Evolutionary conservation across 2,888 invertebrate species (phyloP), one percentile per base, ranked within the genome.

Genomic region (Leptopilina myrica): DNA sequence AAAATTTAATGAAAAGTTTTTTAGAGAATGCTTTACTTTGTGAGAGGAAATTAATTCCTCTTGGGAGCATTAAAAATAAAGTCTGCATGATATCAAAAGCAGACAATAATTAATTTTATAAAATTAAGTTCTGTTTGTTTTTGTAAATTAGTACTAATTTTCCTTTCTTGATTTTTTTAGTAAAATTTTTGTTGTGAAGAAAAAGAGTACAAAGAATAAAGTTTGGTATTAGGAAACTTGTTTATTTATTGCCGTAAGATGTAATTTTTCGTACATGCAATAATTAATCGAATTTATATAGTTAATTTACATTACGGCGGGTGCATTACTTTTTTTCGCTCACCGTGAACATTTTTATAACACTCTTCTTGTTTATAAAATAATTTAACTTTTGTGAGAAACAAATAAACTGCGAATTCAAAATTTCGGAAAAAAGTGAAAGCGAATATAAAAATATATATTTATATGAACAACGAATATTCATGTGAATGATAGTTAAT

Each of bases 211-310:
- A 84, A 87, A 84, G 86, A 84, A 84, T 85, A 85, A 85, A 84
- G 83, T 83, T 85, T 85, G 83, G 83, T 88, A 86, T 84, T 89
- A 88, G 88, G 89, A 90, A 89, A 89, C 82, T 85, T 89, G 88
- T 85, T 84, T 82, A 84, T 90, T 90, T 90, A 90, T 90, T 90
- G 86, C 86, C 84, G 82, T 86, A 85, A 85, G 85, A 87, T 86
- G 84, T 40, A 73, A 12, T 73, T 73, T 85, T 84, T 87, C 85
- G 86, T 89, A 89, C 88, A 89, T 89, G 84, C 84, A 67, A 49
- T 12, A 5, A 67, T 11, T 9, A 9, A 49, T 49, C 43, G 43
- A 43, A 26, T 56, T 73, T 56, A 40, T 59, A 33, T 59, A 14
- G 11, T 49, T 56, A 56, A 56, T 8, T 73, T 73, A 73, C 73